A percentile compares a stretch with the other conserved stretches of the same genome.
Evolutionary conservation across 2,888 invertebrate genomes (phyloP).

Genomic region (Marasmarcha lunaedactyla): DNA sequence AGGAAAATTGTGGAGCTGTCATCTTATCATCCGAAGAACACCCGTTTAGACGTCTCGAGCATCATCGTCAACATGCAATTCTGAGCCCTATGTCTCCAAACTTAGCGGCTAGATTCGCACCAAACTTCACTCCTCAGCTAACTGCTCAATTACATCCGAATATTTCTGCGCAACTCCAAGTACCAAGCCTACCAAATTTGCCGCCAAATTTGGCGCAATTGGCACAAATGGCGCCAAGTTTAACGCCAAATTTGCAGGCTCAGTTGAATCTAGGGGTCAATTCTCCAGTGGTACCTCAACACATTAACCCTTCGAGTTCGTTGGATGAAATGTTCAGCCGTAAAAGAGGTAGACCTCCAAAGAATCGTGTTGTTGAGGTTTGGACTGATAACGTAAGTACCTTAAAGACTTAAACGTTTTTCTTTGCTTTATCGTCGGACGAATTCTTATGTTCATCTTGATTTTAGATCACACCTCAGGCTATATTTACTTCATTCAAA

Average conservation of each 20-base stretch:
- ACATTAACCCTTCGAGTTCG: conserved; percentile 73
- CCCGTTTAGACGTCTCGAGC: conserved; percentile 84
- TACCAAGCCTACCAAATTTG: conserved; percentile 41
- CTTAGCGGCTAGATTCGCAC: conserved; percentile 68
- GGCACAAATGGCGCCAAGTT: conserved; percentile 58
- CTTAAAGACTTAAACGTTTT: too few species aligned
- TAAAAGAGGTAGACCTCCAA: conserved; percentile 95
- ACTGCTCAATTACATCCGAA: conserved; percentile 61
- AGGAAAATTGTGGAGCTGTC: conserved; percentile 85
- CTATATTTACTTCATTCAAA: conserved; percentile 94
- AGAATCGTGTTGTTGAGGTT: conserved; percentile 93
- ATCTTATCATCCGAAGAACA: conserved; percentile 80
- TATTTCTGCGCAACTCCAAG: conserved; percentile 61
- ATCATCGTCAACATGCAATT: conserved; percentile 87
- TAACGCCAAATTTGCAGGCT: conserved; percentile 54
- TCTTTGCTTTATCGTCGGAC: conserved; percentile 7
- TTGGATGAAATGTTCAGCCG: conserved; percentile 93
- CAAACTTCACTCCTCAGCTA: conserved; percentile 62
- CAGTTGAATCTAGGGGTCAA: conserved; percentile 50
- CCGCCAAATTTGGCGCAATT: conserved; percentile 58
- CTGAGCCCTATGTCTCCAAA: conserved; percentile 72
- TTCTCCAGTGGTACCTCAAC: conserved; percentile 43
- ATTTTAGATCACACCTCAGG: conserved; percentile 80
- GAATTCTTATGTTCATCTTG: too few species aligned
- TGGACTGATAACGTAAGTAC: conserved; percentile 84